Conservation (phyloP, 2,797 vertebrate genomes). For the Typhlichthys eigenmanni region DNA sequence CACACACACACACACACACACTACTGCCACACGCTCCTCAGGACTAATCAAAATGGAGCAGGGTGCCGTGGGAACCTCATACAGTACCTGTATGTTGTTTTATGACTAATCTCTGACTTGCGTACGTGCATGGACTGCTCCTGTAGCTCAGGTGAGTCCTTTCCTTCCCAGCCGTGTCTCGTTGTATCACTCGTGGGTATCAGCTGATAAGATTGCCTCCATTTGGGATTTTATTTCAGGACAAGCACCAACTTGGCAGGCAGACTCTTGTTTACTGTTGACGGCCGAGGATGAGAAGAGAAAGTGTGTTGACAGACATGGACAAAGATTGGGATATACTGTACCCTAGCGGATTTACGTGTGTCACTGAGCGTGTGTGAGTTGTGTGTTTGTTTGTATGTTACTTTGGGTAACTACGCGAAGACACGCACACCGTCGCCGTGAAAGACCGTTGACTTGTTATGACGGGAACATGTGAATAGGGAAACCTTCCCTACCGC, state of each 20-base stretch:
- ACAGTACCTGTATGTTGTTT: not conserved
- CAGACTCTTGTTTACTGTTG: too few species aligned
- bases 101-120: too few species aligned
- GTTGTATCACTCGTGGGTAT: constrained; percentile 13
- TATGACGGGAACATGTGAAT: constrained; percentile 40
- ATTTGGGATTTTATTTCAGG: constrained; percentile 14
- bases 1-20: constrained; percentile 23
- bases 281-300: not conserved
- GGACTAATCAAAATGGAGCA: constrained; percentile 5
- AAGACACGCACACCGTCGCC: constrained; percentile 25
- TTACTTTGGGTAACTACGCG: constrained; percentile 39
- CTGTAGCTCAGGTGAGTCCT: constrained; percentile 45
- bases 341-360: too few species aligned
- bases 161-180: constrained; percentile 10
- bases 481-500: constrained; percentile 36
- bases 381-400: constrained; percentile 36
- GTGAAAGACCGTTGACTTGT: constrained; percentile 41
- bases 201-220: constrained; percentile 33
- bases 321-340: not conserved
- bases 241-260: not conserved
- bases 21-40: constrained; percentile 37
- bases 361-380: constrained; percentile 13
- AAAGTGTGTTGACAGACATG: not conserved
- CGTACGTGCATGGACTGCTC: not conserved
- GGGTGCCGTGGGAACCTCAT: constrained; percentile 24